Evolutionary conservation across 2,888 invertebrate genomes (phyloP).

Genomic region (Gymnocheta viridis): DNA sequence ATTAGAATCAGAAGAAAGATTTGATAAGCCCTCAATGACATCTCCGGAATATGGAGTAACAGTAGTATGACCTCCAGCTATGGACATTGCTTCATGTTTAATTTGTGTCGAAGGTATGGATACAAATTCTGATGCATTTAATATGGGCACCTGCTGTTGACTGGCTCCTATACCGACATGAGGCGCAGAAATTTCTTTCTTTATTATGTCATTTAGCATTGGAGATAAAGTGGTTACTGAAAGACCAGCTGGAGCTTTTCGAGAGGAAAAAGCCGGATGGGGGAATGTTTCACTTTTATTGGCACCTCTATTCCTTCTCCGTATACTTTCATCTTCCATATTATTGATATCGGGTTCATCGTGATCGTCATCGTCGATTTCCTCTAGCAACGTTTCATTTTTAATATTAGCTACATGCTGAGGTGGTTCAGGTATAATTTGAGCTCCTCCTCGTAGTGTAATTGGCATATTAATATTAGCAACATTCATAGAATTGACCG

Average conservation of each 20-base stretch:
- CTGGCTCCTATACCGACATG: constrained; percentile 63
- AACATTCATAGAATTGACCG: constrained; percentile 74
- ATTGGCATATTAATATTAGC: constrained; percentile 77
- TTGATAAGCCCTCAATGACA: constrained; percentile 72
- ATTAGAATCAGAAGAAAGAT: constrained; percentile 75
- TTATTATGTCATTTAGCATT: constrained; percentile 75
- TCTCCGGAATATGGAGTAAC: constrained; percentile 70
- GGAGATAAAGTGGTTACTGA: constrained; percentile 75
- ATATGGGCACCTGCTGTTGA: constrained; percentile 70
- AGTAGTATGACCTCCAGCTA: constrained; percentile 69
- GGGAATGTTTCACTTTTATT: constrained; percentile 70
- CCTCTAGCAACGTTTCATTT: constrained; percentile 76
- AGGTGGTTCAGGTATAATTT: constrained; percentile 79
- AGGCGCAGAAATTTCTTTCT: constrained; percentile 76
- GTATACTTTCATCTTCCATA: constrained; percentile 59
- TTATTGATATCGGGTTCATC: constrained; percentile 73
- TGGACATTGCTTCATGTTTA: constrained; percentile 76
- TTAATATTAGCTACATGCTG: constrained; percentile 76
- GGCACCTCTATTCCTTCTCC: constrained; percentile 40
- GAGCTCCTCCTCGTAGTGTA: constrained; percentile 77
- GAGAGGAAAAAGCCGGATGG: constrained; percentile 71
- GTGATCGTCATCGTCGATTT: constrained; percentile 71
- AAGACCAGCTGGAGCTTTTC: constrained; percentile 73
- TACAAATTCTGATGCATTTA: constrained; percentile 73
- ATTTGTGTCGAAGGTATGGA: constrained; percentile 79